phyloP scores from a whole-genome alignment of 1,140 invertebrate species.

The Eubasilissa regina region DNA sequence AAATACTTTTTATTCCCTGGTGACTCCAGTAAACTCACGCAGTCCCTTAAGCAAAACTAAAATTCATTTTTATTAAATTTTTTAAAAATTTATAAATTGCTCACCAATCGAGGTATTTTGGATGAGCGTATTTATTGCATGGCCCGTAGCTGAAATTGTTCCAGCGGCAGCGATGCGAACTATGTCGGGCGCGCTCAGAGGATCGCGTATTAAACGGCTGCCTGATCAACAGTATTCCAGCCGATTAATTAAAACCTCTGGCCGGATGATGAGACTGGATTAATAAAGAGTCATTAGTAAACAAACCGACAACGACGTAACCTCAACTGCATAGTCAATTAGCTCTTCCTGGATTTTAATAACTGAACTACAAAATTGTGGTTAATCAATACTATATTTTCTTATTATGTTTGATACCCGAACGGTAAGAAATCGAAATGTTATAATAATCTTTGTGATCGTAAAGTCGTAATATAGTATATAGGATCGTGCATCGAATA shows the following conservation, averaged over 20 bases:
- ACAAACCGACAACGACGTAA: background rate
- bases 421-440: too few species aligned
- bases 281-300: slow-evolving; percentile 6
- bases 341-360: background rate
- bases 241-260: background rate
- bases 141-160: background rate
- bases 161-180: background rate
- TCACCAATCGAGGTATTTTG: background rate
- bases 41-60: background rate
- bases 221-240: background rate
- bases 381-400: too few species aligned
- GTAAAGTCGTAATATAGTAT: too few species aligned
- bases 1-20: too few species aligned
- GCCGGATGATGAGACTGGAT: background rate
- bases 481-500: too few species aligned
- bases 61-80: background rate
- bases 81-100: background rate
- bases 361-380: too few species aligned
- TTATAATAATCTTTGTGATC: too few species aligned
- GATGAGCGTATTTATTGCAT: background rate
- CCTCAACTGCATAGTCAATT: slow-evolving; percentile 12
- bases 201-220: background rate
- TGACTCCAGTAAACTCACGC: too few species aligned
- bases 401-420: too few species aligned
- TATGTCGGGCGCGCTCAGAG: background rate